Conservation (phyloP, 2,888 invertebrate species). For the Zygothrica quintamaculata region DNA sequence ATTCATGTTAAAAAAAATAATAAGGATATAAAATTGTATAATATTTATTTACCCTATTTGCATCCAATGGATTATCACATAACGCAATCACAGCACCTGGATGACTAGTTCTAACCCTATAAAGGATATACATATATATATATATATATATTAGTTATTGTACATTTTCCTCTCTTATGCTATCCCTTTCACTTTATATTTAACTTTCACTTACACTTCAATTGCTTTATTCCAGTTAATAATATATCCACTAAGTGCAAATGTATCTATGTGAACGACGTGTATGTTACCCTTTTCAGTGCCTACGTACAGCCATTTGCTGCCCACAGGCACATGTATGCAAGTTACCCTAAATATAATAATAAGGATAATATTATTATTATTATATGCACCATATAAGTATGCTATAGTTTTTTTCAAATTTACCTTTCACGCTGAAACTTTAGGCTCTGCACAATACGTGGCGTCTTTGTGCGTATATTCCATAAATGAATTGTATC, state of each 20-base stretch:
- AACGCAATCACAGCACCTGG: slow-evolving; percentile 98
- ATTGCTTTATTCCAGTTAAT: slow-evolving; percentile 99
- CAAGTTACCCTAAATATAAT: slow-evolving; percentile 92
- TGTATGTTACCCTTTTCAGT: slow-evolving; percentile 99
- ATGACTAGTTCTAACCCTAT: slow-evolving; percentile 96
- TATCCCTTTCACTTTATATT: too few species aligned
- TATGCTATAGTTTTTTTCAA: too few species aligned
- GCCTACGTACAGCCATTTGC: slow-evolving; percentile 99
- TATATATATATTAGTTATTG: too few species aligned
- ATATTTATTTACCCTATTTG: slow-evolving; percentile 96
- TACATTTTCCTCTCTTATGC: too few species aligned
- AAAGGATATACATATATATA: too few species aligned
- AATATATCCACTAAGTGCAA: slow-evolving; percentile 97
- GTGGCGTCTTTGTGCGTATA: slow-evolving; percentile 96
- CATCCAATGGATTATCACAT: slow-evolving; percentile 98
- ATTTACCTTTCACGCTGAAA: slow-evolving; percentile 96
- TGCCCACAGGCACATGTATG: slow-evolving; percentile 97
- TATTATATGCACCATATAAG: too few species aligned
- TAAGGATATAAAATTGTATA: not conserved
- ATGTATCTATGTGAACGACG: slow-evolving; percentile 97
- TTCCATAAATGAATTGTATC: slow-evolving; percentile 99
- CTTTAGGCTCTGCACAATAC: slow-evolving; percentile 97
- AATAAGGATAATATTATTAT: not conserved
- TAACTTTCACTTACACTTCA: slow-evolving; percentile 99
- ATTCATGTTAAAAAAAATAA: slow-evolving; percentile 4